phyloP scores from a whole-genome alignment of 2,797 vertebrate species.

The Propithecus deckenii region DNA sequence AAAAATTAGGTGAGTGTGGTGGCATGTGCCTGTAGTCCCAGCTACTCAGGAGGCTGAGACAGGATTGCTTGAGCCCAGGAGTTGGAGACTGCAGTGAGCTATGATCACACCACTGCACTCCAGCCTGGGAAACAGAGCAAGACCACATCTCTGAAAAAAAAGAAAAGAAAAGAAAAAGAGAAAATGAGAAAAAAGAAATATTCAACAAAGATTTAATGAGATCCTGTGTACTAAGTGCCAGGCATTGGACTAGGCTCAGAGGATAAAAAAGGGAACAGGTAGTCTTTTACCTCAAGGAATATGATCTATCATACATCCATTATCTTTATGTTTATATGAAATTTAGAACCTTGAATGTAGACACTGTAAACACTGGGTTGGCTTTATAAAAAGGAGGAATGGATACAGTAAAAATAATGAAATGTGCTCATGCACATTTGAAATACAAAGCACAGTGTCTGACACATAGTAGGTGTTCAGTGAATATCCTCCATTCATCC shows the following conservation, averaged over 20 bases:
- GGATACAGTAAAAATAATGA: not conserved
- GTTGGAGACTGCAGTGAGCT: too few species aligned
- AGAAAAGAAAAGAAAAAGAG: too few species aligned
- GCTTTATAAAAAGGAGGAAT: not conserved
- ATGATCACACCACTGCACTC: too few species aligned
- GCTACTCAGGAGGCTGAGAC: not conserved
- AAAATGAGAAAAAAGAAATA: not conserved
- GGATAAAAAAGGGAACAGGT: not conserved
- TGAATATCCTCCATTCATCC: not conserved
- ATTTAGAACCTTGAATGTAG: not conserved
- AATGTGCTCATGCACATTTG: not conserved
- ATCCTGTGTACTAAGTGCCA: not conserved
- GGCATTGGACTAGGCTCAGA: not conserved
- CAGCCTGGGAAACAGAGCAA: too few species aligned
- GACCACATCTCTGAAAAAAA: too few species aligned
- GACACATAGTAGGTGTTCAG: not conserved
- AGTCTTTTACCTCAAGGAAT: not conserved
- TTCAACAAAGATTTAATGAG: not conserved
- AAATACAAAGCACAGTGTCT: not conserved
- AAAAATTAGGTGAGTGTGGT: not conserved
- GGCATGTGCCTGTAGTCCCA: not conserved
- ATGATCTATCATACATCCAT: not conserved
- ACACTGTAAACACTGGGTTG: not conserved
- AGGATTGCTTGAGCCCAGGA: too few species aligned
- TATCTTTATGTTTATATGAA: not conserved